These are phyloP conservation scores for Synanthedon vespiformis DNA, from an alignment of 2,888 invertebrate species.

Conservation along the genomic window DNA sequence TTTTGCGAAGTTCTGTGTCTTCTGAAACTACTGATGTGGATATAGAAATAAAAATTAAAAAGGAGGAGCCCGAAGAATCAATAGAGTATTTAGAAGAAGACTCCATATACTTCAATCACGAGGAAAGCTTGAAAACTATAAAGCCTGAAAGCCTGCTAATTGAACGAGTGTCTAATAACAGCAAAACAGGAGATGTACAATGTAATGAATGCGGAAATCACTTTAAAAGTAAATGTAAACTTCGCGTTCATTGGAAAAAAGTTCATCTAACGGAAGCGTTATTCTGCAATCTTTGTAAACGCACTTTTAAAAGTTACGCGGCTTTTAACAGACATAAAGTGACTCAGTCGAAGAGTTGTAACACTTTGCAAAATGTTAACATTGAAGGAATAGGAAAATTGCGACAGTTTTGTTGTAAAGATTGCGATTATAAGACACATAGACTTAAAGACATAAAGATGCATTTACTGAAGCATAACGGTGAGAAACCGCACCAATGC, in stretches of 20 bases:
- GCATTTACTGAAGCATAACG: conserved; percentile 36
- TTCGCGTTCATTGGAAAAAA: conserved; percentile 29
- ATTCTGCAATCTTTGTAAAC: conserved; percentile 21
- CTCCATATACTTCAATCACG: background rate
- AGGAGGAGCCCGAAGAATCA: conserved; percentile 12
- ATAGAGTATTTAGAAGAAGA: conserved; percentile 8
- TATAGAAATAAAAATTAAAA: conserved; percentile 13
- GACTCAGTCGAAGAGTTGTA: conserved; percentile 18
- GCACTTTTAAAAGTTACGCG: conserved; percentile 27
- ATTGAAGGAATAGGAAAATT: conserved; percentile 33
- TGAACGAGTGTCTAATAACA: background rate
- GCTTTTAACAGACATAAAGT: conserved; percentile 28
- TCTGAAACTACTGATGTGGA: background rate
- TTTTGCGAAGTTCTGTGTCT: conserved; percentile 16
- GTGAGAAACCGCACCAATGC: conserved; percentile 38
- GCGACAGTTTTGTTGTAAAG: conserved; percentile 30
- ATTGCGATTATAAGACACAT: conserved; percentile 33
- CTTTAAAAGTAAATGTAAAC: conserved; percentile 29
- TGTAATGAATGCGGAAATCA: conserved; percentile 20
- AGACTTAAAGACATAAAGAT: conserved; percentile 31
- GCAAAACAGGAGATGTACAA: background rate
- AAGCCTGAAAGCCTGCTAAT: background rate
- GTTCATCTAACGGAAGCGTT: conserved; percentile 16
- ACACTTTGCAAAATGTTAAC: conserved; percentile 14
- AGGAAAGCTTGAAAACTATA: background rate